phyloP scores from a whole-genome alignment of 2,797 vertebrate genomes.

The Euthynnus affinis region DNA sequence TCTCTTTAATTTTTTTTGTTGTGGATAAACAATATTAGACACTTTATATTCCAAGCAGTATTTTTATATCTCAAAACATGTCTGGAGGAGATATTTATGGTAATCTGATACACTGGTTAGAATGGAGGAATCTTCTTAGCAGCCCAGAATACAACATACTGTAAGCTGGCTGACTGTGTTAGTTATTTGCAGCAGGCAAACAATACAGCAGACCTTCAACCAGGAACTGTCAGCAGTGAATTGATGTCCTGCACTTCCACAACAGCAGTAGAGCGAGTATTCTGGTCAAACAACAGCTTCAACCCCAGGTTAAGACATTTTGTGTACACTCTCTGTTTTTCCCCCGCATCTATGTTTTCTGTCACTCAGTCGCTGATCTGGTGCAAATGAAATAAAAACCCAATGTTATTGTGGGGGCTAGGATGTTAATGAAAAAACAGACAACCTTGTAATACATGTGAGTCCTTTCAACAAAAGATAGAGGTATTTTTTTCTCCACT shows the following conservation, averaged over 20 bases:
- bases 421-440: neutral
- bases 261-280: neutral
- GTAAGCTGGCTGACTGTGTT: constrained; percentile 4
- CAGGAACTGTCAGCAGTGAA: constrained; percentile 8
- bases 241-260: constrained; percentile 7
- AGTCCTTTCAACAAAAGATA: neutral
- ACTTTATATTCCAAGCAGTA: too few species aligned
- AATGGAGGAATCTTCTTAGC: neutral
- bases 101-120: neutral
- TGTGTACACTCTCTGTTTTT: neutral
- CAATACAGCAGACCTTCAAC: constrained; percentile 14
- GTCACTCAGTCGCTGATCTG: neutral
- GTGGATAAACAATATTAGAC: too few species aligned
- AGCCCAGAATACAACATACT: neutral
- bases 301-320: neutral
- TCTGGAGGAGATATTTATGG: too few species aligned
- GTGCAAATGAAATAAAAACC: neutral
- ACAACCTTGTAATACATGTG: neutral
- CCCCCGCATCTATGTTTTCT: neutral
- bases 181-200: constrained; percentile 14
- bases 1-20: too few species aligned
- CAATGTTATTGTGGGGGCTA: neutral
- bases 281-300: constrained; percentile 10
- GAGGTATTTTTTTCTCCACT: neutral
- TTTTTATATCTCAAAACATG: too few species aligned